Base-by-base conservation (phyloP, 2,113 vertebrate genomes). In the Tylochromis polylepis region DNA sequence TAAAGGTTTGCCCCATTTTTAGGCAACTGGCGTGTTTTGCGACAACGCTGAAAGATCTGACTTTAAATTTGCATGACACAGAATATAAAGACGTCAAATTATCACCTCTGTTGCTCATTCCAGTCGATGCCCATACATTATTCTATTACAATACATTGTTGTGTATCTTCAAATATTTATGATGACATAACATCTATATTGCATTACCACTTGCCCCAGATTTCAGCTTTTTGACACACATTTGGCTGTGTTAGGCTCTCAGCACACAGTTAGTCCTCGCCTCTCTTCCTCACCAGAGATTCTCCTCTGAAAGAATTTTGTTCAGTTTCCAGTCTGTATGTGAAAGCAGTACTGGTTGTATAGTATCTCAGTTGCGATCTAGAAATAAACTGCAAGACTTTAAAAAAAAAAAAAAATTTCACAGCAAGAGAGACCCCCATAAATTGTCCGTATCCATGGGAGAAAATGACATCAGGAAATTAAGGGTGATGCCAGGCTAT, bases 161-260 rank as follows among this genome's bases (percentile, higher is more conserved):
- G 88, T 91, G 90, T 77, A 38, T 82, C 77, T 80, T 95, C 12
- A 92, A 96, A 88, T 87, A 95, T 94, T 92, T 22, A 94, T 87
- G 49, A 55, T 60, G 85, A 91, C 80, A 91, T 91, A 88, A 89
- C 94, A 95, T 95, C 91, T 83, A 94, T 94, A 94, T 95, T 94
- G 93, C 92, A 95, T 90, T 91, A 79, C 87, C 60, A 83, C 86
- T 83, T 93, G 95, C 77, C 94, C 95, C 92, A 95, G 88, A 95
- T 95, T 95, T 92, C 53, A 65, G 85, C 85, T 87, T 94, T 93
- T 85, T 95, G 93, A 93, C 91, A 94, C 85, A 93, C 88, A 92
- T 94, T 91, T 78, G 70, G 41, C 60, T 79, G 70, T 5, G 4
- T 80, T 62, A 57, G 62, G 31, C 79, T 87, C 83, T 55, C 49